Evolutionary conservation across 35 echinoderm and acorn worm species (phyloP).

Genomic region (Heliocidaris tuberculata): DNA sequence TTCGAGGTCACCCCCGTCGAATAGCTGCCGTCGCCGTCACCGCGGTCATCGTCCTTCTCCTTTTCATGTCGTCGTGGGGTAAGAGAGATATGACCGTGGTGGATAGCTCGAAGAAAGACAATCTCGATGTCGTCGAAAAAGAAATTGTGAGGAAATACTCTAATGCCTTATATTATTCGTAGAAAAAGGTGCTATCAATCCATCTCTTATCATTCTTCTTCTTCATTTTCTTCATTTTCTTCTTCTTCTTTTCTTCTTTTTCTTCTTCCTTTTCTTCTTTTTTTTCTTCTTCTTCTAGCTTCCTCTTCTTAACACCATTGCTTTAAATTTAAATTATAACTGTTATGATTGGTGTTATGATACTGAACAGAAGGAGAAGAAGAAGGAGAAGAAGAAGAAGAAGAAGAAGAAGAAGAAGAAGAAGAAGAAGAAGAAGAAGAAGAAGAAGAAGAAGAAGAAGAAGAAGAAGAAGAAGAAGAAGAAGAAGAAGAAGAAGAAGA

Average conservation of each 20-base stretch:
- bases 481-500: background rate
- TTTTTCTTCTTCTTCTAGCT: too few species aligned
- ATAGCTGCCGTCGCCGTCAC: background rate
- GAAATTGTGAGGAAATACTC: background rate
- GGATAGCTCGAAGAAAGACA: background rate
- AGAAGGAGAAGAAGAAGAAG: too few species aligned
- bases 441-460: background rate
- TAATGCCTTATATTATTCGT: background rate
- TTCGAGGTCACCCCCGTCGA: background rate
- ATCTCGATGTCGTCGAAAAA: background rate
- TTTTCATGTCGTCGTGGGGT: background rate
- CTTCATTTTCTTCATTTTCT: too few species aligned
- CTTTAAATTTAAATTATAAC: too few species aligned
- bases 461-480: background rate
- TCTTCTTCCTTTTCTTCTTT: too few species aligned
- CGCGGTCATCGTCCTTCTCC: background rate
- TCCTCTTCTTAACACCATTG: too few species aligned
- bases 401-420: background rate
- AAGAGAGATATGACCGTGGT: background rate
- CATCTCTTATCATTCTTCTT: too few species aligned
- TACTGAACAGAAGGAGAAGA: too few species aligned
- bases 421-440: background rate
- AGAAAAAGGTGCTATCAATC: too few species aligned
- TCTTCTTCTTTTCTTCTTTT: too few species aligned
- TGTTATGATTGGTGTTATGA: too few species aligned